A percentile compares a stretch with the other conserved stretches of the same genome.
These are phyloP conservation scores for Sycophila texana DNA, from an alignment of 2,888 invertebrate genomes.

Conservation along the genomic window DNA sequence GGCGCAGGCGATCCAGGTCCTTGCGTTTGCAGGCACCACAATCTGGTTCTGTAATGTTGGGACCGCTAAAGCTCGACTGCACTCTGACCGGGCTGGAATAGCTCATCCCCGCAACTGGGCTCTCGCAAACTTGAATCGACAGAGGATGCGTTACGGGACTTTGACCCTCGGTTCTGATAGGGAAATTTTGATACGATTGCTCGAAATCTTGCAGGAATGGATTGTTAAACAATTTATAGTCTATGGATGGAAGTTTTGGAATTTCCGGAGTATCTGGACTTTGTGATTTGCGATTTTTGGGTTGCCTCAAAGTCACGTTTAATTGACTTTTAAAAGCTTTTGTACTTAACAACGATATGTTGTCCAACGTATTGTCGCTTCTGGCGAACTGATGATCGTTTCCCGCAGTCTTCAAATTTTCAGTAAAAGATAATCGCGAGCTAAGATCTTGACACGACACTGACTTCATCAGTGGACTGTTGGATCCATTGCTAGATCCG, in stretches of 20 bases:
- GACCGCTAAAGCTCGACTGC: constrained; percentile 49
- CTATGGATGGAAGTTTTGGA: constrained; percentile 66
- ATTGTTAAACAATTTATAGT: constrained; percentile 67
- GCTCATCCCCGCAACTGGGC: constrained; percentile 44
- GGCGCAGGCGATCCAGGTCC: constrained; percentile 54
- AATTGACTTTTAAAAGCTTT: constrained; percentile 73
- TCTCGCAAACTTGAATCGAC: constrained; percentile 65
- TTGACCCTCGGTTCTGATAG: constrained; percentile 43
- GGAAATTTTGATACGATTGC: constrained; percentile 60
- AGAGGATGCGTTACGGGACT: constrained; percentile 64
- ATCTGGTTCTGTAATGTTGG: constrained; percentile 28
- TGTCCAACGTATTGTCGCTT: constrained; percentile 68
- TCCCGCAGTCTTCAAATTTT: constrained; percentile 60
- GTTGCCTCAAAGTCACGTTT: constrained; percentile 69
- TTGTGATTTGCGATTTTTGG: constrained; percentile 35
- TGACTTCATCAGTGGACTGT: constrained; percentile 65
- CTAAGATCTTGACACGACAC: constrained; percentile 71
- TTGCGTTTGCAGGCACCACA: constrained; percentile 48
- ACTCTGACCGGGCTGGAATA: constrained; percentile 54
- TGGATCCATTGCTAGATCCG: constrained; percentile 28
- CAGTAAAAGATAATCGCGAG: constrained; percentile 55
- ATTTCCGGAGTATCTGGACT: constrained; percentile 66
- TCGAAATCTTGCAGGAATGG: constrained; percentile 69
- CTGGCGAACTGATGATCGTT: constrained; percentile 63
- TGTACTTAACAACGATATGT: constrained; percentile 50